A percentile compares a stretch with the other conserved stretches of the same genome.
Conservation (phyloP, 2,113 vertebrate genomes). For the Pedionomus torquatus region DNA sequence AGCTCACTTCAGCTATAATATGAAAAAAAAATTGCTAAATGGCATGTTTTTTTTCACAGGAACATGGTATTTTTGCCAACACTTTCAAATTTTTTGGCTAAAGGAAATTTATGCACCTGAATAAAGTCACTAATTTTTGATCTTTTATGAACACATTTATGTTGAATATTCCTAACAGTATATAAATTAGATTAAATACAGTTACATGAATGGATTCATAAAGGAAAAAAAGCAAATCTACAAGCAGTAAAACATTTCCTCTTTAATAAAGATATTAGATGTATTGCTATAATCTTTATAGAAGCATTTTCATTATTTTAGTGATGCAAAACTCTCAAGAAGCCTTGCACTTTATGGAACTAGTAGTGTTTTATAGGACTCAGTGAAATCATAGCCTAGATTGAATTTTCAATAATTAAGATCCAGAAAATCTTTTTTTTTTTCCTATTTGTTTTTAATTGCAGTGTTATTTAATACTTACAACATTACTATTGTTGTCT, state of each 20-base stretch:
- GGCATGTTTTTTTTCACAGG: background rate
- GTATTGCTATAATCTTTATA: background rate
- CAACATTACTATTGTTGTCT: too few relatives aligned
- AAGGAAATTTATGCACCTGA: background rate
- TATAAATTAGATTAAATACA: background rate
- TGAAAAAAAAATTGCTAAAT: background rate
- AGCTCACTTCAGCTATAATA: background rate
- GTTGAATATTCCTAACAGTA: background rate
- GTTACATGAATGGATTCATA: background rate
- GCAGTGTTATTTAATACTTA: background rate
- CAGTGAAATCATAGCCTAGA: background rate
- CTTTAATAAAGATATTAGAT: background rate
- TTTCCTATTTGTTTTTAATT: background rate
- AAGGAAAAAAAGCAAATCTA: background rate
- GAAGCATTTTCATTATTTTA: background rate
- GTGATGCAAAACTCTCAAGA: background rate
- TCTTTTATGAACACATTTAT: background rate
- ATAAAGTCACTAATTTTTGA: background rate
- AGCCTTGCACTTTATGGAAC: background rate
- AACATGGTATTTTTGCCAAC: background rate
- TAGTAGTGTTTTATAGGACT: background rate
- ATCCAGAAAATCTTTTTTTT: background rate
- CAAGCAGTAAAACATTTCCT: background rate
- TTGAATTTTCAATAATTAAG: background rate
- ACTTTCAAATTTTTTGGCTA: background rate